These are phyloP conservation scores for Rugalucina vietnamica DNA, from an alignment of 2,888 invertebrate genomes.

Conservation along the genomic window DNA sequence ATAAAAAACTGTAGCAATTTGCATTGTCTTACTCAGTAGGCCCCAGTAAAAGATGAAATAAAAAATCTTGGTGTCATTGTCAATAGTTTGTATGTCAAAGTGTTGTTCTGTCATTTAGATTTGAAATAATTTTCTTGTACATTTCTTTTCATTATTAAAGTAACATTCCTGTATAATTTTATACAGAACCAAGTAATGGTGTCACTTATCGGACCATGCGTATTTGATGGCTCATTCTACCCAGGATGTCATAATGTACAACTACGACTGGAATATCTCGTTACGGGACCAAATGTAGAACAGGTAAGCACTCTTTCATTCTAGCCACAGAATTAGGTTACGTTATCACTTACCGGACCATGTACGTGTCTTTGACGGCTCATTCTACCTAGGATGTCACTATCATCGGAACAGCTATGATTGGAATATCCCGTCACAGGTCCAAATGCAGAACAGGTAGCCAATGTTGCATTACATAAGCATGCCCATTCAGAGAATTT, in stretches of 20 bases:
- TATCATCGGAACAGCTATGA: conserved; percentile 74
- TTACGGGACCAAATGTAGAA: conserved; percentile 74
- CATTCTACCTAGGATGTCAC: conserved; percentile 74
- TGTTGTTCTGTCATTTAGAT: too few relatives aligned
- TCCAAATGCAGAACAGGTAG: conserved; percentile 72
- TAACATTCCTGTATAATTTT: neutral
- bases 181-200: conserved; percentile 79
- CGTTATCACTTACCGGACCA: conserved; percentile 78
- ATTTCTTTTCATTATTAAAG: too few relatives aligned
- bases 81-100: too few relatives aligned
- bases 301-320: conserved; percentile 67
- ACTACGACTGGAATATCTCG: conserved; percentile 76
- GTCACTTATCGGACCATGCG: conserved; percentile 77
- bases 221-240: conserved; percentile 79
- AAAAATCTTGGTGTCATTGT: too few relatives aligned
- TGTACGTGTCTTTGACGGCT: conserved; percentile 78
- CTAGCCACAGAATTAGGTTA: conserved; percentile 81
- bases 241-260: conserved; percentile 72
- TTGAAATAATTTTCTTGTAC: too few relatives aligned
- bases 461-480: too few relatives aligned
- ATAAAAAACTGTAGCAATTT: too few relatives aligned
- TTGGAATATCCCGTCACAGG: conserved; percentile 79
- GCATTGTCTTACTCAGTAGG: too few relatives aligned
- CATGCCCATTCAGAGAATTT: too few relatives aligned
- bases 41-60: too few relatives aligned